These are phyloP conservation scores for Cyaniris semiargus DNA, from an alignment of 2,888 invertebrate genomes.

Conservation along the genomic window DNA sequence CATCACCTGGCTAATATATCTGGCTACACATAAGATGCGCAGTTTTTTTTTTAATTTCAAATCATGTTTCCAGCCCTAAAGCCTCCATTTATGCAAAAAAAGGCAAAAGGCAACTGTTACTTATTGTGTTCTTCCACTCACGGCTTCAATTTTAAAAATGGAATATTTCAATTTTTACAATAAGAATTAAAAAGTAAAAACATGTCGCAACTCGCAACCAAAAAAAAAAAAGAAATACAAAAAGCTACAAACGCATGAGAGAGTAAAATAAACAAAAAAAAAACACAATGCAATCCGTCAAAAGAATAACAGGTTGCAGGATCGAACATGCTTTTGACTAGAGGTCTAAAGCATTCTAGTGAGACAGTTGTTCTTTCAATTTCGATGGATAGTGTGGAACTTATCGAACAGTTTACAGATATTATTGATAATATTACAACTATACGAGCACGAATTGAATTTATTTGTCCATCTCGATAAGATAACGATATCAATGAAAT, in stretches of 20 bases:
- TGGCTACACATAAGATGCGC: no score
- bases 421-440: not conserved
- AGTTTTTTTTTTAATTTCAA: no score
- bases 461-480: not conserved
- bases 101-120: no score
- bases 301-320: constrained; percentile 22
- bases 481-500: not conserved
- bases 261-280: not conserved
- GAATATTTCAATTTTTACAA: not conserved
- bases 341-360: not conserved
- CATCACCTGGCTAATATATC: no score
- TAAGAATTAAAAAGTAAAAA: not conserved
- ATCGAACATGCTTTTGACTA: not conserved
- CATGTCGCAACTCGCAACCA: not conserved
- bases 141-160: no score
- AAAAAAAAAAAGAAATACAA: not conserved
- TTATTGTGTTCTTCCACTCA: no score
- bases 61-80: no score
- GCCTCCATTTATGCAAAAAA: no score
- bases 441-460: not conserved
- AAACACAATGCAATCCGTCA: constrained; percentile 16
- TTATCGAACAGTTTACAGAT: constrained; percentile 5
- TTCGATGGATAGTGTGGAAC: not conserved
- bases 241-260: not conserved
- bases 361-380: not conserved